phyloP scores from a whole-genome alignment of 2,888 invertebrate genomes.

The Augochlorella aurata region DNA sequence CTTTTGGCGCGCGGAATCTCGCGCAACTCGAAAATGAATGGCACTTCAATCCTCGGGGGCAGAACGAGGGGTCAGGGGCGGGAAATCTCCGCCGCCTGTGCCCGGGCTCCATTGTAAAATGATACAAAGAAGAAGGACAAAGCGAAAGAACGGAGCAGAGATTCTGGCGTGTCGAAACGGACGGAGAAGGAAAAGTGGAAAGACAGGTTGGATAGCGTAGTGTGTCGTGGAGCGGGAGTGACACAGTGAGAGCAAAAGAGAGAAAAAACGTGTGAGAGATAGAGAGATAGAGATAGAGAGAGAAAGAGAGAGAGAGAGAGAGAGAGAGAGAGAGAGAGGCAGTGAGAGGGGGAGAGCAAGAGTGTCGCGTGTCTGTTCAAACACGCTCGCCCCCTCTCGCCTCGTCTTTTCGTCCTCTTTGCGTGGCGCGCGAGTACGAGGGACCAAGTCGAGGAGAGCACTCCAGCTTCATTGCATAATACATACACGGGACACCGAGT shows the following conservation, averaged over 20 bases:
- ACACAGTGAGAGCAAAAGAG: not conserved
- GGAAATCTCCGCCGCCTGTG: constrained; percentile 53
- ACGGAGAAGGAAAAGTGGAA: constrained; percentile 41
- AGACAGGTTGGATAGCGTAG: constrained; percentile 13
- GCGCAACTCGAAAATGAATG: constrained; percentile 76
- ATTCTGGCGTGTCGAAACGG: constrained; percentile 48
- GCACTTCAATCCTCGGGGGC: constrained; percentile 68
- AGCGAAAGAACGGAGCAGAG: constrained; percentile 44
- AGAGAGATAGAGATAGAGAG: too few species aligned
- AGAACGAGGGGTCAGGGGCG: constrained; percentile 51
- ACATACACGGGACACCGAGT: constrained; percentile 59
- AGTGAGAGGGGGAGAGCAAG: constrained; percentile 65
- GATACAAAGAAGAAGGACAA: constrained; percentile 73
- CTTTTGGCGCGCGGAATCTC: constrained; percentile 64
- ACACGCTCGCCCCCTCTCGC: constrained; percentile 73
- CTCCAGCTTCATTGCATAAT: constrained; percentile 73
- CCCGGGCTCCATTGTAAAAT: constrained; percentile 74
- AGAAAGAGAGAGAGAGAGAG: too few species aligned
- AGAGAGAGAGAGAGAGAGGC: not conserved
- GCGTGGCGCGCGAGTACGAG: constrained; percentile 51
- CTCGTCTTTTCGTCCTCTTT: constrained; percentile 39
- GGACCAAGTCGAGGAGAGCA: constrained; percentile 62
- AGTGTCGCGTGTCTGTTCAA: constrained; percentile 81
- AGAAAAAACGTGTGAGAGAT: not conserved
- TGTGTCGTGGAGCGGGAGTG: not conserved